Percentiles rank a stretch among this genome's conserved stretches.
phyloP scores from a whole-genome alignment of 2,888 invertebrate species.

The Aspidapion aeneum region DNA sequence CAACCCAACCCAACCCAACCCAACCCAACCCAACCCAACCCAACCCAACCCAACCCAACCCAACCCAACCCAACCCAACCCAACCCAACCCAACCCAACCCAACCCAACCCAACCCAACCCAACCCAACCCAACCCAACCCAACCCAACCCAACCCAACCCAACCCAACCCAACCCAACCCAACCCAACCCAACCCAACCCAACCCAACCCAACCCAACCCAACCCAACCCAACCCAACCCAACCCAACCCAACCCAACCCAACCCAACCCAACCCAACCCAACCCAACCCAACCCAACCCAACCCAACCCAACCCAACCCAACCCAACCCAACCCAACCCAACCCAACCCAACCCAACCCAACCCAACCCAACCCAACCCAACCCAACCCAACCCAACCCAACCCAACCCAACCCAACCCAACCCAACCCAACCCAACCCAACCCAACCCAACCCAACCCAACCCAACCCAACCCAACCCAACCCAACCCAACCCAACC shows the following conservation, averaged over 20 bases:
- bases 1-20: neutral
- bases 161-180: constrained; percentile 18
- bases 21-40: constrained; percentile 1
- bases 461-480: constrained; percentile 14
- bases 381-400: constrained; percentile 21
- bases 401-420: constrained; percentile 21
- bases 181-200: constrained; percentile 15
- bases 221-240: constrained; percentile 22
- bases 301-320: constrained; percentile 19
- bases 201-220: constrained; percentile 7
- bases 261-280: constrained; percentile 20
- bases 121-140: constrained; percentile 21
- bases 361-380: constrained; percentile 21
- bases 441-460: constrained; percentile 19
- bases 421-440: constrained; percentile 20
- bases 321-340: constrained; percentile 19
- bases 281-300: constrained; percentile 20
- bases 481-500: constrained; percentile 12
- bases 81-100: neutral
- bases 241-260: constrained; percentile 16
- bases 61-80: neutral
- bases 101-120: constrained; percentile 44
- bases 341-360: constrained; percentile 19
- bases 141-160: constrained; percentile 11
- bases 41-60: constrained; percentile 4